Evolutionary conservation across 1,140 invertebrate genomes (phyloP).

Genomic region (Lepidurus couesii): DNA sequence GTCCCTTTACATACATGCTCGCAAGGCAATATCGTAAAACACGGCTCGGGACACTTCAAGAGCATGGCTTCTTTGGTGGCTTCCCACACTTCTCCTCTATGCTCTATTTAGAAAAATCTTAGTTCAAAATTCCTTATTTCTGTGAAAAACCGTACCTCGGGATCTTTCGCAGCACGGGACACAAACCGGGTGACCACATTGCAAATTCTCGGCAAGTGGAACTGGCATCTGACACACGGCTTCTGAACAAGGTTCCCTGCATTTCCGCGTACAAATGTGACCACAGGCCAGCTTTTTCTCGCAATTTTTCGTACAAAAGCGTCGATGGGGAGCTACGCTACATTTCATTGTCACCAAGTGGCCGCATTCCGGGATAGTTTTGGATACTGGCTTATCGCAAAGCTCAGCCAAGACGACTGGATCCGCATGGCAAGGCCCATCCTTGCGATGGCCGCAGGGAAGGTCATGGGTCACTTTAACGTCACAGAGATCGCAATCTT

Average conservation of each 20-base stretch:
- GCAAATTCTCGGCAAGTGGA: neutral
- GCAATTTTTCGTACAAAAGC: neutral
- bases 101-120: neutral
- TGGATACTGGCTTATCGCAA: neutral
- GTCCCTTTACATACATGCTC: constrained; percentile 54
- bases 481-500: constrained; percentile 30
- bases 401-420: constrained; percentile 26
- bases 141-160: neutral
- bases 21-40: constrained; percentile 49
- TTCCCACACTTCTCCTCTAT: neutral
- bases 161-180: neutral
- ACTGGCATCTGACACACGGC: neutral
- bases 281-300: neutral
- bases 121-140: neutral
- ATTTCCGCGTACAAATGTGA: neutral
- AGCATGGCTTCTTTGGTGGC: constrained; percentile 36
- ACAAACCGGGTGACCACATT: neutral
- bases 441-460: constrained; percentile 19
- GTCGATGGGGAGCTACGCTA: neutral
- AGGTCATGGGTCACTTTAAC: constrained; percentile 11
- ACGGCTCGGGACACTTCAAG: constrained; percentile 47
- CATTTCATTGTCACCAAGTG: neutral
- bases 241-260: neutral
- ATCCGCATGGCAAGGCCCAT: constrained; percentile 22
- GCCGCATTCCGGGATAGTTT: constrained; percentile 12